Evolutionary conservation across 2,888 invertebrate species (phyloP).

Genomic region (Acanthosepion esculentum): DNA sequence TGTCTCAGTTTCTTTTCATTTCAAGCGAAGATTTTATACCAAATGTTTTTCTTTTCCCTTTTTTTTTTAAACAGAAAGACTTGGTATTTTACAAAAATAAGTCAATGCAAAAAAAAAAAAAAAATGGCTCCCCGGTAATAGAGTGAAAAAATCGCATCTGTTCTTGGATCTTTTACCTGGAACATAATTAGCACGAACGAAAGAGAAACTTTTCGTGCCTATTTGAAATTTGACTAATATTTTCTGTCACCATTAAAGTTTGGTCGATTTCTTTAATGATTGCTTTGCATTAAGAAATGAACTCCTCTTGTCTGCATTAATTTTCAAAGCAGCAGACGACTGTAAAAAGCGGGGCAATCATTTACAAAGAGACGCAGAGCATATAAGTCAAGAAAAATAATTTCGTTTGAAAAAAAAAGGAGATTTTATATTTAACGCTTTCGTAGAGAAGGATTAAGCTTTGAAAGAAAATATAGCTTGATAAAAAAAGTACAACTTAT

Average conservation of each 20-base stretch:
- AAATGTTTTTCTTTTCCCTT: too few relatives aligned
- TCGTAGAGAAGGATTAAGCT: too few relatives aligned
- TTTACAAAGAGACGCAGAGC: too few relatives aligned
- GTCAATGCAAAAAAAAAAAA: background rate
- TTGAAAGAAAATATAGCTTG: too few relatives aligned
- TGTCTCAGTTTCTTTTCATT: background rate
- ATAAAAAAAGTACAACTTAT: too few relatives aligned
- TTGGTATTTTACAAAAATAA: background rate
- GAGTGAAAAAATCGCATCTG: background rate
- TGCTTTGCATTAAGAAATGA: background rate
- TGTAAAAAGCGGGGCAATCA: too few relatives aligned
- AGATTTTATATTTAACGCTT: too few relatives aligned
- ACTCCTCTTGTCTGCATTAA: too few relatives aligned
- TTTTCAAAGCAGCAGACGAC: too few relatives aligned
- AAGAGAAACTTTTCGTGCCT: background rate
- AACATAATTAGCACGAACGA: background rate
- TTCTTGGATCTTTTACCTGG: background rate
- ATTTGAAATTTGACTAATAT: constrained; percentile 1
- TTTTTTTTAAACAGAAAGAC: background rate
- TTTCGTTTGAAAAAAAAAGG: too few relatives aligned
- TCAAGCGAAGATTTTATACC: background rate
- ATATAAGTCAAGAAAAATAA: too few relatives aligned
- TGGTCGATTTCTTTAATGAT: background rate
- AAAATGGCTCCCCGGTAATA: background rate
- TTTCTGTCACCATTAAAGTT: background rate